Base-by-base conservation (phyloP, 2,888 invertebrate genomes). In the Argyresthia albistria region DNA sequence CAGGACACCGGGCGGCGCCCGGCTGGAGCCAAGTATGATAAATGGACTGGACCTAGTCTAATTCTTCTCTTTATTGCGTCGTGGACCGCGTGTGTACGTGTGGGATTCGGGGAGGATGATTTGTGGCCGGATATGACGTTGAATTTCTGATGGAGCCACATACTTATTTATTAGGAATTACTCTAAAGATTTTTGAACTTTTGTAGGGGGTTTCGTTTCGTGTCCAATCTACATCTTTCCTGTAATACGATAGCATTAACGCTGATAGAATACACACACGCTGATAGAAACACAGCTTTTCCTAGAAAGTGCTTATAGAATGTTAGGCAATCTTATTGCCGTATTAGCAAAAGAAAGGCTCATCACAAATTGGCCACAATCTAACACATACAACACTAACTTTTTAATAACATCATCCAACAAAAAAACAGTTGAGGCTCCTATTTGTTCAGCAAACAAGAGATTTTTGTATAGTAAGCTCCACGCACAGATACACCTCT, bases 1-100 rank as follows among this genome's bases (percentile, higher is more conserved):
- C 79, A 78, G 75, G 61, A 56, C 61, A 64, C 66, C 62, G 63
- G 47, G 35, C 35, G 37, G 35, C 45, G 54, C 47, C 15, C 14
- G 47, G 61, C 25, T 67, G 63, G 58, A 67, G 70, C 69, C 72
- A 69, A 75, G 73, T 74, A 80, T 86, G 82, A 84, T 80, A 84
- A 81, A 86, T 83, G 75, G 67, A 69, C 69, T 59, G 57, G 62
- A 65, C 67, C 62, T 63, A 68, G 64, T 68, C 69, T 69, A 70
- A 72, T 71, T 75, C 73, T 70, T 77, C 75, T 70, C 70, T 76
- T 70, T 73, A 66, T 65, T 62, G 61, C 36, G 36, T 48, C 12
- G 47, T 35, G 15, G 16, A 45, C 45, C 45, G 25, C 25, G 25
- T 25, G 25, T 25, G 25, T 25, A 42, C 42, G 42, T 42, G 42